These are phyloP conservation scores for Dendrolimus houi DNA, from an alignment of 2,888 invertebrate species.

Conservation along the genomic window DNA sequence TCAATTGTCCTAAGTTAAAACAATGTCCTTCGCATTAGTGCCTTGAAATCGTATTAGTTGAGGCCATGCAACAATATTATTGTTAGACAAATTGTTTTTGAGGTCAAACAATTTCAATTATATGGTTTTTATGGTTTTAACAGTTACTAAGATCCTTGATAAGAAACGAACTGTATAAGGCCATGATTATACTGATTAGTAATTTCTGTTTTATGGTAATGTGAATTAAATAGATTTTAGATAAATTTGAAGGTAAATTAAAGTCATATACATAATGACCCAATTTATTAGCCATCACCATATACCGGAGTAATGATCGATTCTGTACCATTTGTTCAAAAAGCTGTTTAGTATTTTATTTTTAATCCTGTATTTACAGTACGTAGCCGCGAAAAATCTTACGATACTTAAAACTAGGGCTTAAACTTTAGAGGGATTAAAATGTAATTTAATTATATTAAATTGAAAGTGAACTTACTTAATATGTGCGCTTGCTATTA, in stretches of 20 bases:
- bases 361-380: too few relatives aligned
- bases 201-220: too few relatives aligned
- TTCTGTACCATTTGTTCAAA: too few relatives aligned
- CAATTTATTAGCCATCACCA: too few relatives aligned
- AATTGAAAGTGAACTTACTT: constrained; percentile 65
- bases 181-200: too few relatives aligned
- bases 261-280: too few relatives aligned
- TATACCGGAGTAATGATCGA: too few relatives aligned
- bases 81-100: neutral
- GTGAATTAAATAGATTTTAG: too few relatives aligned
- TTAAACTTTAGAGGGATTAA: neutral
- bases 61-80: neutral
- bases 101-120: neutral
- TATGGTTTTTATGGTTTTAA: neutral
- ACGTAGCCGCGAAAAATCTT: too few relatives aligned
- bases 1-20: constrained; percentile 7
- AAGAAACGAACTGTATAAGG: neutral
- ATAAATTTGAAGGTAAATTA: too few relatives aligned
- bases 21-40: neutral
- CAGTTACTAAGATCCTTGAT: neutral
- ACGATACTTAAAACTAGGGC: too few relatives aligned
- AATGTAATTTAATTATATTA: neutral
- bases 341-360: too few relatives aligned
- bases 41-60: neutral
- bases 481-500: constrained; percentile 98